A percentile compares a stretch with the other conserved stretches of the same genome.
Conservation (phyloP, 2,113 vertebrate species). For the Apus apus region DNA sequence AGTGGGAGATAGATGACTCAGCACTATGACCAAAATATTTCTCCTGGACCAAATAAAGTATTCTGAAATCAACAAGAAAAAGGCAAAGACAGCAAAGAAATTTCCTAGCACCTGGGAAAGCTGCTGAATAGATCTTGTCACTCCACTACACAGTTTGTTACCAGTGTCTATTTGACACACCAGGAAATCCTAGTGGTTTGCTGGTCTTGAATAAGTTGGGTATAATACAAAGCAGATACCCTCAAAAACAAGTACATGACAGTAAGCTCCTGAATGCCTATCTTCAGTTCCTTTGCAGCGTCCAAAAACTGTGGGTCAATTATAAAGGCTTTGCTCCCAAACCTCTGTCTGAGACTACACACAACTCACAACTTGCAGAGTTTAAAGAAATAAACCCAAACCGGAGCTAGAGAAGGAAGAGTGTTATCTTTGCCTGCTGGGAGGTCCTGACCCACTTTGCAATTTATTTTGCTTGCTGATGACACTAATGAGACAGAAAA, state of each 20-base stretch:
- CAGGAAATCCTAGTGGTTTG: neutral
- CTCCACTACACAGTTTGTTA: neutral
- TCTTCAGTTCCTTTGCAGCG: neutral
- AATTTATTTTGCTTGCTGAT: conserved; percentile 42
- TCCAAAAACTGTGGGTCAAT: neutral
- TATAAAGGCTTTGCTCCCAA: neutral
- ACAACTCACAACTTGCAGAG: neutral
- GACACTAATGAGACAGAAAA: conserved; percentile 33
- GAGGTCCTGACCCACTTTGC: conserved; percentile 59
- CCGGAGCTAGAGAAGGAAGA: neutral
- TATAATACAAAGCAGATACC: neutral
- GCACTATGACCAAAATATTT: neutral
- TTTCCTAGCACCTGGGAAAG: neutral
- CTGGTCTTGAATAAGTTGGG: neutral
- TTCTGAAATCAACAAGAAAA: neutral
- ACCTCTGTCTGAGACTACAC: neutral
- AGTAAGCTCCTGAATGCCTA: neutral
- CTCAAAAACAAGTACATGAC: neutral
- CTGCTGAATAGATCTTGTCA: neutral
- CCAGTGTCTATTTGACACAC: neutral
- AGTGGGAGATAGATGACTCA: neutral
- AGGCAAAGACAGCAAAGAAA: neutral
- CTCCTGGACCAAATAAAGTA: neutral
- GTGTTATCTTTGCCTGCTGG: neutral
- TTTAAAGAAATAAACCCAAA: neutral